Conservation (phyloP, 2,113 vertebrate species). For the Eretmodus cyanostictus region DNA sequence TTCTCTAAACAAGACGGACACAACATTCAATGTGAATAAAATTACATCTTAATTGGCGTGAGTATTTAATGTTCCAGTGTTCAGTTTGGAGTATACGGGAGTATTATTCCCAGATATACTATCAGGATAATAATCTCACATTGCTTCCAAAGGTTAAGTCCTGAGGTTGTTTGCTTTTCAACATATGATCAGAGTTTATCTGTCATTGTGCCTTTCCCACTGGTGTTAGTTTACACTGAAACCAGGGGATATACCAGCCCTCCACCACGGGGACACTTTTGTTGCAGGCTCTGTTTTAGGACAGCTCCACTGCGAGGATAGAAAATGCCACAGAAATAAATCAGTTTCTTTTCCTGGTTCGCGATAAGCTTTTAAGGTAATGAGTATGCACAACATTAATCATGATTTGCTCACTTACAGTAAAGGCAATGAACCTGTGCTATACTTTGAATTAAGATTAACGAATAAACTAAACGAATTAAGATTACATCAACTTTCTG, state of each 20-base stretch:
- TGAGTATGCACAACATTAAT: not conserved
- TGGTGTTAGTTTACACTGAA: not conserved
- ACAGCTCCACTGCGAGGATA: not conserved
- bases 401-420: not conserved
- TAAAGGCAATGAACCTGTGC: not conserved
- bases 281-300: not conserved
- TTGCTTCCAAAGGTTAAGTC: not conserved
- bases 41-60: not conserved
- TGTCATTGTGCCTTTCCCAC: not conserved
- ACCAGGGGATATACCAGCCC: not conserved
- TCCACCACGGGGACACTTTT: rapidly evolving
- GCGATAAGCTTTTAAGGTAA: not conserved
- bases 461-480: not conserved
- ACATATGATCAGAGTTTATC: not conserved
- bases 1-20: not conserved
- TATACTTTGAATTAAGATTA: not conserved
- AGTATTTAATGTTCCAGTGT: not conserved
- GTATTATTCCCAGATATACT: not conserved
- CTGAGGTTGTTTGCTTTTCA: not conserved
- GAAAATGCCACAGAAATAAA: not conserved
- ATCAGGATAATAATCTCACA: not conserved
- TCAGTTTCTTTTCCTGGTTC: not conserved
- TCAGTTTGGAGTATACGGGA: not conserved
- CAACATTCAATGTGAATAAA: not conserved
- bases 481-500: not conserved